Evolutionary conservation across 2,113 vertebrate genomes (phyloP), one percentile per base, ranked within the genome.

Genomic region (Seriola rivoliana): DNA sequence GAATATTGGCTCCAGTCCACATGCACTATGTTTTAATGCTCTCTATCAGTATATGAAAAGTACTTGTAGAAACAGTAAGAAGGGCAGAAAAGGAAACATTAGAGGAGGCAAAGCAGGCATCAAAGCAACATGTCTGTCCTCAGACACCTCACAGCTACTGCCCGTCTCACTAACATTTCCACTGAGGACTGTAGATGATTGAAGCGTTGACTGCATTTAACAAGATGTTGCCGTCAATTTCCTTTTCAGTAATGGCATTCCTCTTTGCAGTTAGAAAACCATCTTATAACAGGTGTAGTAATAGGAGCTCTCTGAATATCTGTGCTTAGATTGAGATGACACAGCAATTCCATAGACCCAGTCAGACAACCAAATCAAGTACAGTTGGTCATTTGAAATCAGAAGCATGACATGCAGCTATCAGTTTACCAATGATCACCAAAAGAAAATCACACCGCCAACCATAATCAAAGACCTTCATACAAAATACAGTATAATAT

Each of bases 211-310:
- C 42, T 64, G 23, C 57, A 29, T 73, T 84, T 60, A 80, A 65
- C 73, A 79, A 70, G 70, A 78, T 60, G 21, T 42, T 44, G 60
- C n/a, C 59, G 48, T 85, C 46, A 44, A 60, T 62, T 78, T 60
- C 66, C 72, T 71, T 72, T 52, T 62, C n/a, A 66, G 58, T 38
- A 50, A 62, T 71, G 36, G 21, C 48, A 36, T 38, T 63, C 19
- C 17, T 84, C 44, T 88, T 57, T 62, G 14, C 38, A 38, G 23
- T 72, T 40, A 59, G 32, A 50, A 55, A 40, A 50, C 62, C 36
- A 29, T 34, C 50, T 55, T 48, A 57, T 64, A 55, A 52, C 36
- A 25, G 38, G 21, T 44, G 19, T 25, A 54, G 13, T n/a, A n/a
- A 52, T 54, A 50, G 50, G 13, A 40, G 32, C 63, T 40, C 40